These are phyloP conservation scores for Thrips palmi DNA, from an alignment of 1,140 invertebrate species.

Conservation along the genomic window DNA sequence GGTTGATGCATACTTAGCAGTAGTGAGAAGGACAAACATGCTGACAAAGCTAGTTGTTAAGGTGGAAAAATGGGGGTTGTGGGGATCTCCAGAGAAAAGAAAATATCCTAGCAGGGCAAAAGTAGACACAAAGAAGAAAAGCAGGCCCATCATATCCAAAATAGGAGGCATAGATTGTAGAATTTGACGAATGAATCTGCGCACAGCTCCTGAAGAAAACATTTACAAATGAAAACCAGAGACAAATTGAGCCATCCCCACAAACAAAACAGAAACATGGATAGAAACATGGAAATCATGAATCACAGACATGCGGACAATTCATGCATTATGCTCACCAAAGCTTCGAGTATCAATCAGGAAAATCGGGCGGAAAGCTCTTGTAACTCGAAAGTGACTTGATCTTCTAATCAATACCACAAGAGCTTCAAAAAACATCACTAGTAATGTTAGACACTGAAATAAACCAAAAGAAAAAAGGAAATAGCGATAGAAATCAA, in stretches of 20 bases:
- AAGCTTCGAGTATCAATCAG: conserved; percentile 73
- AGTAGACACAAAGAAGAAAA: conserved; percentile 71
- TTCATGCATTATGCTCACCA: too few species aligned
- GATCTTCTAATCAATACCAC: conserved; percentile 63
- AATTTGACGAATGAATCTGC: conserved; percentile 52
- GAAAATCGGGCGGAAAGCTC: conserved; percentile 77
- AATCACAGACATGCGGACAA: too few species aligned
- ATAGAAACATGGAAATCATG: too few species aligned
- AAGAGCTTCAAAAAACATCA: conserved; percentile 73
- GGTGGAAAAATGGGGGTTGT: conserved; percentile 59
- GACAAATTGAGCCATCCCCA: too few species aligned
- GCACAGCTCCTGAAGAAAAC: too few species aligned
- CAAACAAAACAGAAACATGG: too few species aligned
- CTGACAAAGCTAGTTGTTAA: conserved; percentile 71
- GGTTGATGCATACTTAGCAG: conserved; percentile 59
- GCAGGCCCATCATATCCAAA: conserved; percentile 67
- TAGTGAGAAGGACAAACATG: conserved; percentile 77
- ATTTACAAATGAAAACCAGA: too few species aligned
- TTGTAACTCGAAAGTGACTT: conserved; percentile 70
- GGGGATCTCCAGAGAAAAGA: conserved; percentile 50
- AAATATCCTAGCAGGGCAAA: conserved; percentile 72
- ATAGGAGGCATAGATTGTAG: conserved; percentile 76
- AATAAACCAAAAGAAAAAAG: conserved; percentile 19
- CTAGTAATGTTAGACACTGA: conserved; percentile 52
- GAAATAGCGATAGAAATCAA: neutral